A percentile compares a stretch with the other conserved stretches of the same genome.
phyloP scores from a whole-genome alignment of 2,888 invertebrate species.

The Podotricha telesiphe region DNA sequence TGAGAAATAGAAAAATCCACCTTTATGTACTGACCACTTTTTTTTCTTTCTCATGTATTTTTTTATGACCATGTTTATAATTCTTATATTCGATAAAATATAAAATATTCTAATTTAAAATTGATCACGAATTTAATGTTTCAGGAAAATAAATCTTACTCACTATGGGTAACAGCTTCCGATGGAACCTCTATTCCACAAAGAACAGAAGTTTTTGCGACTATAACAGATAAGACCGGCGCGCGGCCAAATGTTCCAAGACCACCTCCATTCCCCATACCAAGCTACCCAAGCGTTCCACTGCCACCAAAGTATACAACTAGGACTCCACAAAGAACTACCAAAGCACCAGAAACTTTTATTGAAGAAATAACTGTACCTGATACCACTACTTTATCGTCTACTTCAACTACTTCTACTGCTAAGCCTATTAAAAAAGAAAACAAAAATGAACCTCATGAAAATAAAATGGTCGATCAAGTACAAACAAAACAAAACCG shows the following conservation, averaged over 20 bases:
- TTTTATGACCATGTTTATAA: constrained; percentile 8
- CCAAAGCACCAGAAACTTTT: constrained; percentile 62
- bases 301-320: constrained; percentile 53
- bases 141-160: constrained; percentile 74
- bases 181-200: constrained; percentile 71
- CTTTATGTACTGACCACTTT: no score
- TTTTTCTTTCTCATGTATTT: no score
- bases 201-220: constrained; percentile 70
- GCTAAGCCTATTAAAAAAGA: constrained; percentile 53
- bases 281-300: constrained; percentile 51
- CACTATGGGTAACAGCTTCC: constrained; percentile 73
- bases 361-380: constrained; percentile 62
- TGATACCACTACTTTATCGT: constrained; percentile 64
- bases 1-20: no score
- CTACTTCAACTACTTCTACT: constrained; percentile 57
- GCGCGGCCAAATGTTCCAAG: constrained; percentile 59
- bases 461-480: constrained; percentile 50
- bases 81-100: neutral
- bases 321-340: constrained; percentile 57
- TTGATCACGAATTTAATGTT: constrained; percentile 46
- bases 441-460: constrained; percentile 58
- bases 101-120: constrained; percentile 40
- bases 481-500: constrained; percentile 58
- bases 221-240: constrained; percentile 65
- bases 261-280: constrained; percentile 60